phyloP scores from a whole-genome alignment of 2,888 invertebrate species.

The Brachynemurus nebulosus region DNA sequence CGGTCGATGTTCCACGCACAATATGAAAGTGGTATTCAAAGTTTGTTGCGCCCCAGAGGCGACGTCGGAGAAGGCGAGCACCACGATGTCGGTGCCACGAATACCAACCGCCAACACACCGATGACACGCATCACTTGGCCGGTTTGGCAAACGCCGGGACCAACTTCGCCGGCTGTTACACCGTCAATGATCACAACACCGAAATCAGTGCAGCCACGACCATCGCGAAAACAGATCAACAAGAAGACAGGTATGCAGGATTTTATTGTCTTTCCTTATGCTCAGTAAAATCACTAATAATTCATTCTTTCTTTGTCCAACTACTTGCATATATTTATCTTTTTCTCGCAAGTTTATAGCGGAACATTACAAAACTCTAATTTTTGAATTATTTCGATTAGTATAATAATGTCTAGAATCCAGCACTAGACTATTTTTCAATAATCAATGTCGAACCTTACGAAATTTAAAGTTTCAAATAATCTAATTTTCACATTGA shows the following conservation, averaged over 20 bases:
- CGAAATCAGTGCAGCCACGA: constrained; percentile 30
- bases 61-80: constrained; percentile 29
- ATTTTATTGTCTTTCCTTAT: too few relatives aligned
- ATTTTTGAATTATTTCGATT: too few relatives aligned
- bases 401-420: too few relatives aligned
- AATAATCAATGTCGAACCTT: too few relatives aligned
- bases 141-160: constrained; percentile 36
- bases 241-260: constrained; percentile 45
- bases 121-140: constrained; percentile 31
- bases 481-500: too few relatives aligned
- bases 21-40: constrained; percentile 90
- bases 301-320: too few relatives aligned
- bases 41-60: constrained; percentile 78
- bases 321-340: too few relatives aligned
- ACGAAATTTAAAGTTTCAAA: too few relatives aligned
- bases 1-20: constrained; percentile 74
- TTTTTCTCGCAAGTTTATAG: too few relatives aligned
- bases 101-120: constrained; percentile 23
- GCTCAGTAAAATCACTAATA: too few relatives aligned
- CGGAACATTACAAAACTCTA: too few relatives aligned
- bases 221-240: constrained; percentile 47
- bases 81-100: constrained; percentile 26
- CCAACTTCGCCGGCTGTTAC: constrained; percentile 42
- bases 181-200: constrained; percentile 31
- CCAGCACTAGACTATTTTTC: too few relatives aligned